These are phyloP conservation scores for Leptinotarsa haldemani DNA, from an alignment of 2,888 invertebrate species.

Conservation along the genomic window DNA sequence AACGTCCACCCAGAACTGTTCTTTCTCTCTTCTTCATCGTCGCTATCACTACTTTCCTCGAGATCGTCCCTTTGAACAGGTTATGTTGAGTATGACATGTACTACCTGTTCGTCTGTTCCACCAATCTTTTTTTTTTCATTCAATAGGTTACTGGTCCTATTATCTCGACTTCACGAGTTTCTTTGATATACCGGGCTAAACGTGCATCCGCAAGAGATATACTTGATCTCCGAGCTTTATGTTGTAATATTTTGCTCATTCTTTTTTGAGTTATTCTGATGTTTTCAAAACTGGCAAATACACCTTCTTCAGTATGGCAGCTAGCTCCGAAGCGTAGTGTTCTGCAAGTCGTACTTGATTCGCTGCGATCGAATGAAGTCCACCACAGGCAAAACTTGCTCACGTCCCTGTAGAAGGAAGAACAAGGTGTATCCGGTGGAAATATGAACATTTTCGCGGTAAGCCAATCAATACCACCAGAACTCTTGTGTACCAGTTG, in stretches of 20 bases:
- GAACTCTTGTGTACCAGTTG: slow-evolving; percentile 21
- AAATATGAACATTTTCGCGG: slow-evolving; percentile 14
- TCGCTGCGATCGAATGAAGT: slow-evolving; percentile 37
- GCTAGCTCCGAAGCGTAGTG: slow-evolving; percentile 42
- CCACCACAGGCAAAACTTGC: slow-evolving; percentile 42
- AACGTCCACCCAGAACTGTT: too few species aligned
- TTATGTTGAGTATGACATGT: neutral
- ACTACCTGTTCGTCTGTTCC: neutral
- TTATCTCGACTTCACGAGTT: slow-evolving; percentile 17
- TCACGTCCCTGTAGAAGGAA: too few species aligned
- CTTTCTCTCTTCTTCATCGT: too few species aligned
- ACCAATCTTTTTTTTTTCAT: neutral
- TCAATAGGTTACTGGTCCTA: neutral
- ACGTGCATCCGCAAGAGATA: slow-evolving; percentile 20
- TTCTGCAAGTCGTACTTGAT: slow-evolving; percentile 39
- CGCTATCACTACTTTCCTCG: too few species aligned
- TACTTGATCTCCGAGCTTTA: slow-evolving; percentile 20
- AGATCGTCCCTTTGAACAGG: too few species aligned
- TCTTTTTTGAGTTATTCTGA: too few species aligned
- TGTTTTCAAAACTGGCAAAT: too few species aligned
- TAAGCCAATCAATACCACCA: slow-evolving; percentile 15
- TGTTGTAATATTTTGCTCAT: too few species aligned
- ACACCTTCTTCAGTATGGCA: neutral
- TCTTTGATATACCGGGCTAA: slow-evolving; percentile 21
- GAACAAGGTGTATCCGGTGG: slow-evolving; percentile 46